phyloP scores from a whole-genome alignment of 1,140 invertebrate genomes.

The Lordiphosa collinella region DNA sequence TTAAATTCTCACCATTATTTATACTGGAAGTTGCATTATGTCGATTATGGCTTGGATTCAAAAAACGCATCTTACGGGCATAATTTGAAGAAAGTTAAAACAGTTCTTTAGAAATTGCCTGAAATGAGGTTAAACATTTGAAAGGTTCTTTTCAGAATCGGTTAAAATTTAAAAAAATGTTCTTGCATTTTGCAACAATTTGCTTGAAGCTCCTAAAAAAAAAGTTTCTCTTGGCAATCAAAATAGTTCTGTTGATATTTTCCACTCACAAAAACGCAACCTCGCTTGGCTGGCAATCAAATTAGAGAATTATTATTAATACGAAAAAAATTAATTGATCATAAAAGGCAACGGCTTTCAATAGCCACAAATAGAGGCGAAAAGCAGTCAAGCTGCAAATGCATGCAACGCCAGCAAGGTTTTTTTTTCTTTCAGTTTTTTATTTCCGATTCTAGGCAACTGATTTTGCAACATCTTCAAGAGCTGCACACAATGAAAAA shows the following conservation, averaged over 20 bases:
- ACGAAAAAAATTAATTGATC: constrained; percentile 53
- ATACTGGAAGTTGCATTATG: no score
- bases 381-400: constrained; percentile 66
- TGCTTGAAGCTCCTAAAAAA: no score
- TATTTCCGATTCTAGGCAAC: constrained; percentile 69
- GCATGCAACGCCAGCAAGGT: constrained; percentile 50
- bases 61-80: no score
- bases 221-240: constrained; percentile 27
- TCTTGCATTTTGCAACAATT: no score
- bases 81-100: no score
- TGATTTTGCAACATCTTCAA: constrained; percentile 68
- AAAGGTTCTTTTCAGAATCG: no score
- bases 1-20: no score
- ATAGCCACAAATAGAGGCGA: constrained; percentile 50
- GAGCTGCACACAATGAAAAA: background rate
- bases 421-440: constrained; percentile 30
- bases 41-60: no score
- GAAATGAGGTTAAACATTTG: no score
- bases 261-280: constrained; percentile 10
- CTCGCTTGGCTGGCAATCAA: constrained; percentile 16
- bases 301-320: background rate
- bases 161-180: no score
- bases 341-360: constrained; percentile 56
- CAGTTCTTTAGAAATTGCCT: no score
- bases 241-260: constrained; percentile 29